Conservation (phyloP, 92 coral and sea anemone species). For the Umimayanthus chanpuru region DNA sequence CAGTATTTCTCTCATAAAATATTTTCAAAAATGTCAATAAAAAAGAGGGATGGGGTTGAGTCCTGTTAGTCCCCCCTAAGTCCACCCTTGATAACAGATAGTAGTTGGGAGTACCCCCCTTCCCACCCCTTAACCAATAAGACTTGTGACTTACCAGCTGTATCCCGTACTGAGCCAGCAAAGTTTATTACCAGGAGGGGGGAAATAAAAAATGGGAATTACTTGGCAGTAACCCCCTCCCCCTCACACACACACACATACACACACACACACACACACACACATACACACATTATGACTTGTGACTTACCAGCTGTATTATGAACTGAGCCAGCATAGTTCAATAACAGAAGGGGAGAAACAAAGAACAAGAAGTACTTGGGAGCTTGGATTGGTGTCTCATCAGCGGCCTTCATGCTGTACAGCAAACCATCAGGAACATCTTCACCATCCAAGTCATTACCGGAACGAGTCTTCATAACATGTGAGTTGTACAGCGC, state of each 20-base stretch:
- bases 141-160: slow-evolving; percentile 36
- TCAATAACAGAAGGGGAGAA: slow-evolving; percentile 81
- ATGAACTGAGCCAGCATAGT: slow-evolving; percentile 88
- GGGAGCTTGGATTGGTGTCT: slow-evolving; percentile 79
- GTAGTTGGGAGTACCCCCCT: neutral
- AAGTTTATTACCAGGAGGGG: slow-evolving; percentile 79
- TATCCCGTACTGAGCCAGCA: slow-evolving; percentile 84
- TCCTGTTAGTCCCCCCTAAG: too few relatives aligned
- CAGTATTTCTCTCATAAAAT: too few relatives aligned
- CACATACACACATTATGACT: neutral
- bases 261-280: too few relatives aligned
- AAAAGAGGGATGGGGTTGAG: too few relatives aligned
- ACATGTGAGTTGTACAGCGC: slow-evolving; percentile 82
- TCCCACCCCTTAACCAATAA: neutral
- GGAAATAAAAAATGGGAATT: slow-evolving; percentile 85
- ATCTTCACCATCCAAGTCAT: slow-evolving; percentile 4
- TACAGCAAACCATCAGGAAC: slow-evolving; percentile 26
- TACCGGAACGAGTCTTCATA: slow-evolving; percentile 32
- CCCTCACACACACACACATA: too few relatives aligned
- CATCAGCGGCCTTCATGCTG: slow-evolving; percentile 52
- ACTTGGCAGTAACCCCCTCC: neutral
- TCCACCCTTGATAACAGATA: too few relatives aligned
- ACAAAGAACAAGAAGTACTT: slow-evolving; percentile 95
- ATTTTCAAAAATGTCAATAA: too few relatives aligned
- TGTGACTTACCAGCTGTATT: slow-evolving; percentile 61